phyloP scores from a whole-genome alignment of 30 jellyfish, hydroid and myxozoan genomes.

The Cassiopea andromeda region DNA sequence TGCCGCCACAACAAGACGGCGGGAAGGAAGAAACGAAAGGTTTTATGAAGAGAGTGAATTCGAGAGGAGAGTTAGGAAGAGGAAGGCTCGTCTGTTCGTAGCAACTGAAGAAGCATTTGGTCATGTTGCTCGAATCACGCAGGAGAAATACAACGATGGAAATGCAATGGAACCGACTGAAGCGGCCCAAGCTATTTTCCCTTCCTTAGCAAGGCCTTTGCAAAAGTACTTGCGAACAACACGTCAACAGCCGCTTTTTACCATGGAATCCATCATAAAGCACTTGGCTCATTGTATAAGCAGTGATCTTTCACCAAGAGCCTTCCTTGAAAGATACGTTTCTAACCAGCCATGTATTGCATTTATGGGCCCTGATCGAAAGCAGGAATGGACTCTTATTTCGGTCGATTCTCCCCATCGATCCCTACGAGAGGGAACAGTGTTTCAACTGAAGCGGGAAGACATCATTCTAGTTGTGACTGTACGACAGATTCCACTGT shows the following conservation, averaged over 20 bases:
- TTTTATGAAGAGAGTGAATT: slow-evolving; percentile 96
- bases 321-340: slow-evolving; percentile 91
- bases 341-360: slow-evolving; percentile 89
- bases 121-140: slow-evolving; percentile 87
- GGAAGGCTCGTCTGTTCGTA: slow-evolving; percentile 89
- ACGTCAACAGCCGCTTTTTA: slow-evolving; percentile 94
- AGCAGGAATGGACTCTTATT: slow-evolving; percentile 88
- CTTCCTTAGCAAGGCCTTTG: slow-evolving; percentile 94
- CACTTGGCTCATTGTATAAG: slow-evolving; percentile 95
- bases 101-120: slow-evolving; percentile 99
- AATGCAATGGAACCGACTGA: slow-evolving; percentile 95
- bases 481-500: slow-evolving; percentile 87
- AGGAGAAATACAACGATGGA: slow-evolving; percentile 84
- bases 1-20: slow-evolving; percentile 95
- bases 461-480: slow-evolving; percentile 85
- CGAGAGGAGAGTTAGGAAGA: slow-evolving; percentile 91
- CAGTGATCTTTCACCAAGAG: slow-evolving; percentile 93
- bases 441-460: slow-evolving; percentile 73
- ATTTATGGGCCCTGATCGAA: slow-evolving; percentile 70
- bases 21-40: slow-evolving; percentile 97
- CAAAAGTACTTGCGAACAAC: slow-evolving; percentile 97
- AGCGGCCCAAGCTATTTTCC: slow-evolving; percentile 99
- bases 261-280: slow-evolving; percentile 91
- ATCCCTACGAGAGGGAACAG: slow-evolving; percentile 82
- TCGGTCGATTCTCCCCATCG: slow-evolving; percentile 87